A percentile compares a stretch with the other conserved stretches of the same genome.
These are phyloP conservation scores for Sturmia bella DNA, from an alignment of 2,888 invertebrate species.

Conservation along the genomic window DNA sequence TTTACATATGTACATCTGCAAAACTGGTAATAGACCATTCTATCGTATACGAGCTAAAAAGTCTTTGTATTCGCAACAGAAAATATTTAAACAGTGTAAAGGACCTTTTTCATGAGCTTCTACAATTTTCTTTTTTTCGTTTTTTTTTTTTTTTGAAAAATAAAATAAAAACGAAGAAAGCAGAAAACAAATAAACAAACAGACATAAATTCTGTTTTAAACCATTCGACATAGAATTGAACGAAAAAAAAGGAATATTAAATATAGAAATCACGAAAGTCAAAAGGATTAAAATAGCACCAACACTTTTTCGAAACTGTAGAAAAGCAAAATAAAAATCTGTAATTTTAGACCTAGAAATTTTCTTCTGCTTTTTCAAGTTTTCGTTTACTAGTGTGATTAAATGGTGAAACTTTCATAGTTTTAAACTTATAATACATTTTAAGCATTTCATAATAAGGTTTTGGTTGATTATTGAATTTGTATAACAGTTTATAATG, in stretches of 20 bases:
- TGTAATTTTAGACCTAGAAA: no score
- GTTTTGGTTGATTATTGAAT: no score
- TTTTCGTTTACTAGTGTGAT: no score
- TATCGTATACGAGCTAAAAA: slow-evolving; percentile 36
- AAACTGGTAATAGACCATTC: slow-evolving; percentile 47
- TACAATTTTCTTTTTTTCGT: neutral
- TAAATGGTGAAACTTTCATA: no score
- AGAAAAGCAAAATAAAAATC: neutral
- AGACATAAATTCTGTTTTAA: slow-evolving; percentile 14
- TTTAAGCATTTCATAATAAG: no score
- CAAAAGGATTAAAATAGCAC: neutral
- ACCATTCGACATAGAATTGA: slow-evolving; percentile 21
- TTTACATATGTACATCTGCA: neutral
- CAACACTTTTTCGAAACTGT: slow-evolving; percentile 1
- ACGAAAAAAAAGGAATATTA: slow-evolving; percentile 15
- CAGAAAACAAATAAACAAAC: slow-evolving; percentile 28
- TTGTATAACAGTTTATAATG: no score
- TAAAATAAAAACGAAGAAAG: slow-evolving; percentile 38
- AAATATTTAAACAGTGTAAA: slow-evolving; percentile 61
- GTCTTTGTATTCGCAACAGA: slow-evolving; percentile 33
- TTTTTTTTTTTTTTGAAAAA: slow-evolving; percentile 32
- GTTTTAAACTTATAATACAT: no score
- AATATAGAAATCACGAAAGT: slow-evolving; percentile 32
- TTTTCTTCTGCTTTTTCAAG: no score
- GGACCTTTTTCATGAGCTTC: slow-evolving; percentile 57